Percentiles rank a stretch among this genome's conserved stretches.
Conservation (phyloP, 2,888 invertebrate genomes). For the Volucella inflata region DNA sequence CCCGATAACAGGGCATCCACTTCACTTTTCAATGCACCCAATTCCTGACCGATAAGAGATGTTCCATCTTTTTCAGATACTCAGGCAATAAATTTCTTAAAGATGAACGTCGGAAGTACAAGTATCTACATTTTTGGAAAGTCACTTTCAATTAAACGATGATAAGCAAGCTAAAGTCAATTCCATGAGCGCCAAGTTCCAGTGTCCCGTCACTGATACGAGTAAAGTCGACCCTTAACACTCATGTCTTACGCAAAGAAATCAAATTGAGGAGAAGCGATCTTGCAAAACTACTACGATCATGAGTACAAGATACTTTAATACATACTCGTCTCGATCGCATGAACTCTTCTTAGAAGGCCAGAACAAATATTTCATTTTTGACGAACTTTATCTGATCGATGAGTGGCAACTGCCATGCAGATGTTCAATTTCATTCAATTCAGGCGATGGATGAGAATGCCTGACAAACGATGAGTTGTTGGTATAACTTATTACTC, state of each 20-base stretch:
- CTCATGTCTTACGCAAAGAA: background rate
- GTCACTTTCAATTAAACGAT: slow-evolving; percentile 27
- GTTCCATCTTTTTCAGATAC: background rate
- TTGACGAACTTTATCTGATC: slow-evolving; percentile 43
- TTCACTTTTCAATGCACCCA: slow-evolving; percentile 11
- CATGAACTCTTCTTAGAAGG: background rate
- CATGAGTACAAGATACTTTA: background rate
- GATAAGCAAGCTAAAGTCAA: slow-evolving; percentile 4
- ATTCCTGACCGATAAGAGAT: slow-evolving; percentile 44
- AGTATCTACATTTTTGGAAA: slow-evolving; percentile 3
- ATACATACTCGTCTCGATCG: background rate
- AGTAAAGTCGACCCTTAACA: slow-evolving; percentile 1
- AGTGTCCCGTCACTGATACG: slow-evolving; percentile 30
- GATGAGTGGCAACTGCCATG: slow-evolving; percentile 45
- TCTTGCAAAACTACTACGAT: background rate
- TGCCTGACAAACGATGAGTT: background rate
- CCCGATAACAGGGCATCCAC: slow-evolving; percentile 57
- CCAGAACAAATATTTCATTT: slow-evolving; percentile 3
- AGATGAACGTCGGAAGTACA: slow-evolving; percentile 9
- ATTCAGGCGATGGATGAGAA: background rate
- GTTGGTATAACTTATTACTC: slow-evolving; percentile 6
- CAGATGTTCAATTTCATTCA: slow-evolving; percentile 44
- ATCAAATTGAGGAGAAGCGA: background rate
- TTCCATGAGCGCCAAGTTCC: slow-evolving; percentile 14
- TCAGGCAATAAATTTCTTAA: slow-evolving; percentile 27